phyloP scores from a whole-genome alignment of 2,888 invertebrate genomes.

The Cephus sareptanus region DNA sequence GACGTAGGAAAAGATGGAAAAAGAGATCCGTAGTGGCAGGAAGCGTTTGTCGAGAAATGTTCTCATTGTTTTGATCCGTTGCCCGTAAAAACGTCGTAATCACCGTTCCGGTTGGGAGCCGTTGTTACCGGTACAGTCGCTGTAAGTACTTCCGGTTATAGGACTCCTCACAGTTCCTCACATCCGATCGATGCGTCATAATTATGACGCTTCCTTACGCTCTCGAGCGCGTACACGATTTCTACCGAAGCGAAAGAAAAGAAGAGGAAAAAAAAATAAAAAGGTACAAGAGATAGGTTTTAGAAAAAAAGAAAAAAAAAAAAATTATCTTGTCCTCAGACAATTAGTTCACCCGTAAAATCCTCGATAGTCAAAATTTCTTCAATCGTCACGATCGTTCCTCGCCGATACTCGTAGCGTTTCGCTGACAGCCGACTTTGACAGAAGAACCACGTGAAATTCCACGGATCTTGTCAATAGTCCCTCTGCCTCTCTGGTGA shows the following conservation, averaged over 20 bases:
- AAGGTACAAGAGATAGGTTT: not conserved
- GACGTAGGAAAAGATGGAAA: constrained; percentile 7
- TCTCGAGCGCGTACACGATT: not conserved
- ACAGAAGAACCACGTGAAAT: not conserved
- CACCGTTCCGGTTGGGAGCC: constrained; percentile 8
- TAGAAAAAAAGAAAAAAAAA: not conserved
- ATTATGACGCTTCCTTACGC: not conserved
- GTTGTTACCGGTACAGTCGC: constrained; percentile 11
- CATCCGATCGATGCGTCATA: not conserved
- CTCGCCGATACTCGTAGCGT: too few species aligned
- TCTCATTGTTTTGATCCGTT: not conserved
- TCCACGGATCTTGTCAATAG: not conserved
- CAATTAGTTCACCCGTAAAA: too few species aligned
- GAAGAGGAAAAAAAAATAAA: too few species aligned
- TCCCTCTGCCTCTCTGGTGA: not conserved
- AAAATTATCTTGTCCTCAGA: too few species aligned
- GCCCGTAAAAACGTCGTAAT: constrained; percentile 30
- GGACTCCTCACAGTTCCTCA: not conserved
- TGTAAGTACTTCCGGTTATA: not conserved
- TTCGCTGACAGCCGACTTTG: not conserved
- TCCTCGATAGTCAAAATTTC: too few species aligned
- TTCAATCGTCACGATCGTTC: too few species aligned
- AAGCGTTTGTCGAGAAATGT: not conserved
- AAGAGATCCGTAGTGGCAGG: not conserved
- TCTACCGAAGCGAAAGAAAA: not conserved